A percentile compares a stretch with the other conserved stretches of the same genome.
phyloP scores from a whole-genome alignment of 2,797 vertebrate species.

The Myotis pilosus region DNA sequence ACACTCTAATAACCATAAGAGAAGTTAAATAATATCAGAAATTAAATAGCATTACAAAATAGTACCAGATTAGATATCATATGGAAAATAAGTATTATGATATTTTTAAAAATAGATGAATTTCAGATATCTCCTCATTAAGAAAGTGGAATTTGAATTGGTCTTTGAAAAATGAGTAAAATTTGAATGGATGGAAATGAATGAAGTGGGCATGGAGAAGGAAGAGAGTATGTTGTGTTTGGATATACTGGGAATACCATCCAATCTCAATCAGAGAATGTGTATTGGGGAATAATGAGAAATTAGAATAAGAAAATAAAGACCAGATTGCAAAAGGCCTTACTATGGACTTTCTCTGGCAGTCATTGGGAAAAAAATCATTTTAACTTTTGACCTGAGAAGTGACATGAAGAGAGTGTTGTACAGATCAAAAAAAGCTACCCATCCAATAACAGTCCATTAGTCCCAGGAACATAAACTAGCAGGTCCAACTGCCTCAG shows the following conservation, averaged over 20 bases:
- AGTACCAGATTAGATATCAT: background rate
- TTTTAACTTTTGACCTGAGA: constrained; percentile 25
- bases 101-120: constrained; percentile 8
- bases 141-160: background rate
- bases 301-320: background rate
- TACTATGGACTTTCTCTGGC: background rate
- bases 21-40: constrained; percentile 21
- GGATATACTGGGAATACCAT: background rate
- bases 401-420: background rate
- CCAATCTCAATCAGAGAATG: background rate
- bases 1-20: background rate
- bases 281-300: background rate
- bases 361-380: background rate
- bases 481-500: background rate
- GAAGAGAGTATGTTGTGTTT: background rate
- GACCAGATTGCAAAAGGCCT: background rate
- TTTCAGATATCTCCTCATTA: background rate
- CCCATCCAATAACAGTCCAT: background rate
- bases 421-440: background rate
- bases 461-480: background rate
- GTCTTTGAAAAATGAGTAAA: constrained; percentile 3
- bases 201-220: background rate
- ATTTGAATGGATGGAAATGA: background rate
- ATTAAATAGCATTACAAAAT: background rate
- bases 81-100: background rate